phyloP scores from a whole-genome alignment of 2,797 vertebrate species.

The Margarornis squamiger region DNA sequence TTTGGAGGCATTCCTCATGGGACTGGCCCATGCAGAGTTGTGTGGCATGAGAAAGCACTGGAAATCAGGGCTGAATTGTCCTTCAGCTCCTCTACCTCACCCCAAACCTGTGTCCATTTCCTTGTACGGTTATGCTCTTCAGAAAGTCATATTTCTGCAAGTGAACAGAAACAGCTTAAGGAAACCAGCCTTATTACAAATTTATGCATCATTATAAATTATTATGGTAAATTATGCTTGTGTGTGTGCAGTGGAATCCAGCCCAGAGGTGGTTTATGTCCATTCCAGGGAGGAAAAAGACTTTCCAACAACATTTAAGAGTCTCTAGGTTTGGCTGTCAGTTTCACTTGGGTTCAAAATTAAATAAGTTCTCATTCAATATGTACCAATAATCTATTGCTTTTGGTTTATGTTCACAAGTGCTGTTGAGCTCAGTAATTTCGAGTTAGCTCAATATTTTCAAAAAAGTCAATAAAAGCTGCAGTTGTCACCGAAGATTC shows the following conservation, averaged over 20 bases:
- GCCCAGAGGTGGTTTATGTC: neutral
- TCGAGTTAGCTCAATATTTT: constrained; percentile 1
- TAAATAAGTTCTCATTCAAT: neutral
- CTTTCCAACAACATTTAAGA: neutral
- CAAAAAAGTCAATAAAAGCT: constrained; percentile 20
- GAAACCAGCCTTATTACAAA: neutral
- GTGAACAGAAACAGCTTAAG: neutral
- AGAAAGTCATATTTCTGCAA: neutral
- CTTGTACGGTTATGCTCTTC: neutral
- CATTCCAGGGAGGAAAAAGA: neutral
- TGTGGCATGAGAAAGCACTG: neutral
- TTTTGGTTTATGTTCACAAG: neutral
- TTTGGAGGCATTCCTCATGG: neutral
- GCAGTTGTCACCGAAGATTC: constrained; percentile 4
- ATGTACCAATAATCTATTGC: neutral
- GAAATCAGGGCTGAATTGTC: neutral
- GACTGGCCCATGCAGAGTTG: neutral
- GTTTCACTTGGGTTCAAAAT: neutral
- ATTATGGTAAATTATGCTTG: neutral
- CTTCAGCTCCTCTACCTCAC: neutral
- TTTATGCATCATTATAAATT: neutral
- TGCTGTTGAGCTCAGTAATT: neutral
- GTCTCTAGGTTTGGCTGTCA: neutral
- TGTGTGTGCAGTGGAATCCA: neutral
- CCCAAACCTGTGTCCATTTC: neutral